Evolutionary conservation across 1,140 invertebrate species (phyloP).

Genomic region (Zaprionus camerounensis): DNA sequence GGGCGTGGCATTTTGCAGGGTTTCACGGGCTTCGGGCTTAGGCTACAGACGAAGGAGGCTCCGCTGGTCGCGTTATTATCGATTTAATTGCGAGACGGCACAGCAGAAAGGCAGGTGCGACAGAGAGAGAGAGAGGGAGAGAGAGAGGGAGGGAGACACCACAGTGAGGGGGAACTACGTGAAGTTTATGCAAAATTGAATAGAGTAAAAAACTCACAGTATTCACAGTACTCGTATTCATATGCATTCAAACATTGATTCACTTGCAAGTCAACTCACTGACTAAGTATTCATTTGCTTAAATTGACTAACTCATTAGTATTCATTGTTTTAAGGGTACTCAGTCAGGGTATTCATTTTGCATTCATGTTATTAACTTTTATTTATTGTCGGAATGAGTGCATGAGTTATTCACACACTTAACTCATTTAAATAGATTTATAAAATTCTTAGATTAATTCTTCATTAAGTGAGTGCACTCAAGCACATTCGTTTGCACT

Average conservation of each 20-base stretch:
- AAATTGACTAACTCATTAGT: too few species aligned
- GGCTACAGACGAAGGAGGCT: conserved; percentile 24
- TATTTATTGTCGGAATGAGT: neutral
- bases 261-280: neutral
- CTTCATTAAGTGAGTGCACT: neutral
- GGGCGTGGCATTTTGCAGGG: conserved; percentile 4
- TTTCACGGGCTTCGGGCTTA: conserved; percentile 27
- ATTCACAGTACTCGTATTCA: neutral
- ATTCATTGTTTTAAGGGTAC: too few species aligned
- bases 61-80: conserved; percentile 42
- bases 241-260: conserved; percentile 4
- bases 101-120: conserved; percentile 7
- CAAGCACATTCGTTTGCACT: neutral
- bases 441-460: neutral
- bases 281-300: neutral
- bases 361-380: neutral
- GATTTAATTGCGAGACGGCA: conserved; percentile 47
- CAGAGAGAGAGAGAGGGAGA: neutral
- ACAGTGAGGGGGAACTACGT: neutral
- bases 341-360: neutral
- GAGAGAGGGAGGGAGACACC: too few species aligned
- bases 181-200: conserved; percentile 13
- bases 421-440: neutral
- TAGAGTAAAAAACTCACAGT: neutral
- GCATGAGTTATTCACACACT: neutral